A percentile compares a stretch with the other conserved stretches of the same genome.
phyloP scores from a whole-genome alignment of 2,888 invertebrate genomes.

The Hyalella azteca region DNA sequence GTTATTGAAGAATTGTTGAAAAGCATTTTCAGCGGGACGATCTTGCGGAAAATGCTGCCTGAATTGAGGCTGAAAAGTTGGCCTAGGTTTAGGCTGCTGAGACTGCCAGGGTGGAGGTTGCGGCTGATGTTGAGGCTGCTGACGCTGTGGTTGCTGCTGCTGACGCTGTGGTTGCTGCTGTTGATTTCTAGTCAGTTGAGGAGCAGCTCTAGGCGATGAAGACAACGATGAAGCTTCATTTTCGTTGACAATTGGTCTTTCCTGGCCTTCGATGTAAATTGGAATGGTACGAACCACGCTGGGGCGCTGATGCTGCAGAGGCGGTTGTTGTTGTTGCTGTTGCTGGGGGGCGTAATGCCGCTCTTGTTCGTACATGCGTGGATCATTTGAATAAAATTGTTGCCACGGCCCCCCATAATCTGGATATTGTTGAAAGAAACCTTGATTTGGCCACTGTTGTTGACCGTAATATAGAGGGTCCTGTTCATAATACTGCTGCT shows the following conservation, averaged over 20 bases:
- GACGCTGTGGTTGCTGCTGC: constrained; percentile 18
- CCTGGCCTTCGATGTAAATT: constrained; percentile 35
- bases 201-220: constrained; percentile 15
- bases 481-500: constrained; percentile 32
- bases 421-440: constrained; percentile 1
- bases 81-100: too few species aligned
- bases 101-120: constrained; percentile 27
- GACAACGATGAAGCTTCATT: neutral
- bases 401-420: constrained; percentile 16
- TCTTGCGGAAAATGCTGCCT: too few species aligned
- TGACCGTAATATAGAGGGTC: constrained; percentile 29
- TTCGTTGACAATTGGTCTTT: constrained; percentile 22
- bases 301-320: constrained; percentile 13
- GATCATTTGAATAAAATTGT: constrained; percentile 17
- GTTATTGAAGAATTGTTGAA: too few species aligned
- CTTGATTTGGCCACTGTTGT: constrained; percentile 33
- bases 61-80: constrained; percentile 43
- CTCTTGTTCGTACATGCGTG: constrained; percentile 27
- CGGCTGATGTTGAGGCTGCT: constrained; percentile 12
- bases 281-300: constrained; percentile 23
- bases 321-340: constrained; percentile 44
- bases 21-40: too few species aligned
- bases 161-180: constrained; percentile 25
- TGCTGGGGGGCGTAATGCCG: constrained; percentile 4
- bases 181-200: constrained; percentile 1